A percentile compares a stretch with the other conserved stretches of the same genome.
These are phyloP conservation scores for Botia almorhae DNA, from an alignment of 2,797 vertebrate genomes.

Conservation along the genomic window DNA sequence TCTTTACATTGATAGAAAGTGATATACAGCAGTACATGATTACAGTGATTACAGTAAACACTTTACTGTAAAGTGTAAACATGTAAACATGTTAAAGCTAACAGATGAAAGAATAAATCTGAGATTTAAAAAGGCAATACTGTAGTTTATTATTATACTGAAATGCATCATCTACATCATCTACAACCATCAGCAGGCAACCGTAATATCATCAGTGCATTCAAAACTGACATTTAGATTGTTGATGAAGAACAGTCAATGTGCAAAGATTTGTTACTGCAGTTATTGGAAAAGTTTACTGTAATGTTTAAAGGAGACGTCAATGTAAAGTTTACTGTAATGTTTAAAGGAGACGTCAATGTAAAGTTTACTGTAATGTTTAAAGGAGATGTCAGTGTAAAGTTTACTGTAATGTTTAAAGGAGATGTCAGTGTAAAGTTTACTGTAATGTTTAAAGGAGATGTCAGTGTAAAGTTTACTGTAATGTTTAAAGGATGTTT, in stretches of 20 bases:
- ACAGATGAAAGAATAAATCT: background rate
- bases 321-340: conserved; percentile 1
- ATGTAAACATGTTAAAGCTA: too few species aligned
- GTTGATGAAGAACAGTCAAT: conserved; percentile 8
- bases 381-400: too few species aligned
- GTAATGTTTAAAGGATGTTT: conserved; percentile 14
- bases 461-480: background rate
- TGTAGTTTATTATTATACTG: conserved; percentile 71
- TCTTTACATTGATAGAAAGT: background rate
- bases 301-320: too few species aligned
- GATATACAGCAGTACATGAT: too few species aligned
- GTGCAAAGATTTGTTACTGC: background rate
- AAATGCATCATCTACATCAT: conserved; percentile 70
- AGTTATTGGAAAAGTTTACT: background rate
- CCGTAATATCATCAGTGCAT: conserved; percentile 54
- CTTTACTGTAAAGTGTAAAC: too few species aligned
- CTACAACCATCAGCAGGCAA: conserved; percentile 52
- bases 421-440: too few species aligned
- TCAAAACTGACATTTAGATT: conserved; percentile 14
- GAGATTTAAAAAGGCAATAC: conserved; percentile 69
- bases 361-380: too few species aligned
- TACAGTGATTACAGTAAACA: too few species aligned
- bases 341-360: conserved; percentile 12
- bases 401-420: background rate
- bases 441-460: too few species aligned